phyloP scores from a whole-genome alignment of 2,888 invertebrate species.

The Thymelicus lineola region DNA sequence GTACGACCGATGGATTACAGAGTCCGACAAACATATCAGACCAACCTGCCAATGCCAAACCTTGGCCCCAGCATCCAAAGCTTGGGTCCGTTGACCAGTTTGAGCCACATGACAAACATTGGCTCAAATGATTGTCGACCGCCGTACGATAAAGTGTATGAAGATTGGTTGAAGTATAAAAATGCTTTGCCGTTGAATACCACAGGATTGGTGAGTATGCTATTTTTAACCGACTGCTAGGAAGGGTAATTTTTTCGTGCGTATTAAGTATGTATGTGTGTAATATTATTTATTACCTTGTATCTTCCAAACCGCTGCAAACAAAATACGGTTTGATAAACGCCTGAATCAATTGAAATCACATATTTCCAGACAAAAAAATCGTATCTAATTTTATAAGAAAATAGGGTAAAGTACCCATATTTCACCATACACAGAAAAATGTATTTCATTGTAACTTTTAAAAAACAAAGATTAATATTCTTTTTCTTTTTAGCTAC shows the following conservation, averaged over 20 bases:
- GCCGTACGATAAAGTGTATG: constrained; percentile 77
- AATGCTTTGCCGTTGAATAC: constrained; percentile 78
- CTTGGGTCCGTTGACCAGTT: constrained; percentile 59
- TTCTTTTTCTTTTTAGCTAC: constrained; percentile 57
- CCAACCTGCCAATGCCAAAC: constrained; percentile 58
- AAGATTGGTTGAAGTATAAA: constrained; percentile 84
- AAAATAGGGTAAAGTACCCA: no score
- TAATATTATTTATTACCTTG: no score
- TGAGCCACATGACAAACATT: constrained; percentile 58
- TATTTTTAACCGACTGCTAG: no score
- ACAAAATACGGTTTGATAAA: no score
- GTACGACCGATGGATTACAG: constrained; percentile 71
- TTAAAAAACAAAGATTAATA: neutral
- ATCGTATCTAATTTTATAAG: no score
- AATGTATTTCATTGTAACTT: no score
- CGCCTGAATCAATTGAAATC: no score
- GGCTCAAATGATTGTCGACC: constrained; percentile 68
- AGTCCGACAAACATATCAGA: constrained; percentile 57
- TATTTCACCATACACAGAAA: no score
- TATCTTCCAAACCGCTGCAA: no score
- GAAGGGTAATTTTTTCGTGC: no score
- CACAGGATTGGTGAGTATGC: constrained; percentile 72
- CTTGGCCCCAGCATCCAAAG: constrained; percentile 65
- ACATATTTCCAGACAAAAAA: no score
- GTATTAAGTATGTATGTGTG: no score